A percentile compares a stretch with the other conserved stretches of the same genome.
Evolutionary conservation across 2,888 invertebrate genomes (phyloP).

Genomic region (Sussaba pulchella): DNA sequence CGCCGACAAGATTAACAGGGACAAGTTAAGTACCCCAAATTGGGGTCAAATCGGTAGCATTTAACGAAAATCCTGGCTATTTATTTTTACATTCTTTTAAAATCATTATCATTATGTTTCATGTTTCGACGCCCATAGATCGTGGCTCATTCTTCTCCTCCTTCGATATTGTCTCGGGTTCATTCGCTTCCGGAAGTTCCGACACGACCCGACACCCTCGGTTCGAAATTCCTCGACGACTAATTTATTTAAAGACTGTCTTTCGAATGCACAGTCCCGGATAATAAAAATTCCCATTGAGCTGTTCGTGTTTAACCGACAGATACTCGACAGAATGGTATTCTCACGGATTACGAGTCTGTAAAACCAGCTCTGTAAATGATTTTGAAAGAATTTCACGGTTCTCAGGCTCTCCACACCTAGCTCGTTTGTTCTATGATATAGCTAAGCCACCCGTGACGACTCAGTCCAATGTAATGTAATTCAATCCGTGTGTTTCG

Average conservation of each 20-base stretch:
- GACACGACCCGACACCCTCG: not conserved
- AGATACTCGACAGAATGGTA: constrained; percentile 10
- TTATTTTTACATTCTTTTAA: too few species aligned
- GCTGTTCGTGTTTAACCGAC: not conserved
- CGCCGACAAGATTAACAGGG: constrained; percentile 53
- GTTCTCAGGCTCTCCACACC: not conserved
- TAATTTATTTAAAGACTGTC: constrained; percentile 53
- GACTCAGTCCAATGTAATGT: constrained; percentile 17
- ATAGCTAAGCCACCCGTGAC: constrained; percentile 15
- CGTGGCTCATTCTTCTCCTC: not conserved
- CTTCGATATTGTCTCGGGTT: not conserved
- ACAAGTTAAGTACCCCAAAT: constrained; percentile 50
- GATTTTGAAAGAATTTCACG: constrained; percentile 52
- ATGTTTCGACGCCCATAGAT: not conserved
- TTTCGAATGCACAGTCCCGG: constrained; percentile 24
- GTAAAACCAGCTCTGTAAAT: constrained; percentile 39
- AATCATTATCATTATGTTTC: too few species aligned
- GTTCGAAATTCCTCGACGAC: constrained; percentile 32
- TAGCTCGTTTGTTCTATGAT: not conserved
- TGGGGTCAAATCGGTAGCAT: constrained; percentile 49
- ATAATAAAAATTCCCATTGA: not conserved
- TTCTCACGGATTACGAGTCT: constrained; percentile 22
- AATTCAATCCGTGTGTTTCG: constrained; percentile 32
- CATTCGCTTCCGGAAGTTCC: constrained; percentile 25
- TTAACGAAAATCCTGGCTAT: not conserved